Percentiles rank a stretch among this genome's conserved stretches.
Conservation (phyloP, 2,113 vertebrate genomes). For the Megaceryle maxima region DNA sequence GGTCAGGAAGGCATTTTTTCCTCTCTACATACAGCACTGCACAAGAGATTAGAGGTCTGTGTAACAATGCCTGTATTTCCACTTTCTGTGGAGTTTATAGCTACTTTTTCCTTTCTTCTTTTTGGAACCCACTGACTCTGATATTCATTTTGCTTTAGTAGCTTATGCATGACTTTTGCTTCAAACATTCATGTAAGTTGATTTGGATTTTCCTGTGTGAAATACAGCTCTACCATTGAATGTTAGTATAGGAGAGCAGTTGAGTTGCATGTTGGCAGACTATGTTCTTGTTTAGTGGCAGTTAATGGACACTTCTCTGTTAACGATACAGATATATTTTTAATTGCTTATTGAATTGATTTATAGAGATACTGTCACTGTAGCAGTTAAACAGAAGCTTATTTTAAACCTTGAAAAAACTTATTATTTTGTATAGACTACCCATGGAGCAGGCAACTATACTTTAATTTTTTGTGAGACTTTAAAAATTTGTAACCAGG, state of each 20-base stretch:
- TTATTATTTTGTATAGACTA: not conserved
- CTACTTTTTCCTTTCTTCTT: slow-evolving; percentile 40
- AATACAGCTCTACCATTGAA: not conserved
- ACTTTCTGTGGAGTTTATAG: slow-evolving; percentile 56
- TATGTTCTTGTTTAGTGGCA: not conserved
- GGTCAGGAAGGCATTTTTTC: slow-evolving; percentile 59
- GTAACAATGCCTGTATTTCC: slow-evolving; percentile 38
- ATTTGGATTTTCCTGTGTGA: slow-evolving; percentile 34
- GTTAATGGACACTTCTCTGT: not conserved
- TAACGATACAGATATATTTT: not conserved
- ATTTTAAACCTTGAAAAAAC: not conserved
- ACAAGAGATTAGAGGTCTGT: slow-evolving; percentile 55
- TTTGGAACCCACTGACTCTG: slow-evolving; percentile 33
- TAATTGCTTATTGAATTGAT: not conserved
- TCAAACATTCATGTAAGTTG: slow-evolving; percentile 13
- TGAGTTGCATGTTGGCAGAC: not conserved
- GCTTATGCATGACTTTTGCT: slow-evolving; percentile 28
- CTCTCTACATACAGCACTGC: slow-evolving; percentile 29
- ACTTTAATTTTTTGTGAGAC: not conserved
- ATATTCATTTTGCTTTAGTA: slow-evolving; percentile 42
- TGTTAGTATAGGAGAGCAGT: not conserved
- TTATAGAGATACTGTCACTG: not conserved
- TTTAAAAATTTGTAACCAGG: not conserved
- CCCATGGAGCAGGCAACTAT: not conserved
- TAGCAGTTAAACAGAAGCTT: not conserved